Evolutionary conservation across 1,140 invertebrate genomes (phyloP), one percentile per base, ranked within the genome.

Genomic region (Uloborus diversus): DNA sequence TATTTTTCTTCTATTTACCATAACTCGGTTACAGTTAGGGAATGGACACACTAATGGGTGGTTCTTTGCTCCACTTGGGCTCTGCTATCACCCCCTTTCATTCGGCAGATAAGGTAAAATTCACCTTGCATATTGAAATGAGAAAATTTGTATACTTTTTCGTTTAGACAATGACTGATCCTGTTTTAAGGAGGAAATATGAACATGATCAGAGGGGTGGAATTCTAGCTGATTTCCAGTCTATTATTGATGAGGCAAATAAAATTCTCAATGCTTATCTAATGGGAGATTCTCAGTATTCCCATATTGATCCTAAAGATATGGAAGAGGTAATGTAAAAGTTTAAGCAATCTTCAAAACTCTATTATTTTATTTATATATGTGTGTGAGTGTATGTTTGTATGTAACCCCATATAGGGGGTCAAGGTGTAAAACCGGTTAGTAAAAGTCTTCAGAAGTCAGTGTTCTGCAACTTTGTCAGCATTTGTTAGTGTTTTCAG

Each of bases 241-340:
- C 88, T 51, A 87, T 91, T 27, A 88, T 98, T 27, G 92, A 93
- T 83, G 84, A 92, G 49, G 90, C 92, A 1, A 91, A 91, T 68
- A 95, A 96, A 85, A 91, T 90, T 35, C 84, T 95, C 2, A 92
- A 93, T 82, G 88, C 88, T 47, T 88, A 83, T 82, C 89, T 89
- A 30, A 88, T 90, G 57, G 92, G 92, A 2, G 93, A 94, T 84
- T 88, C 92, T 64, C 95, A 94, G 85, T 98, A 93, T 86, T 88
- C 90, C 64, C 96, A 98, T 85, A 86, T 98, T 20, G 91, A 92
- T 2, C 90, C 92, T 30, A 91, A 91, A 4, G 96, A 98, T 81
- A 88, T 96, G 1, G 90, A 92, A 62, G 94, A 94, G 84, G 87
- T 88, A 42, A 82, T 84, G 23, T 79, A 14, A 35, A n/a, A n/a